These are phyloP conservation scores for Spodoptera exigua DNA, from an alignment of 2,888 invertebrate species.

Conservation along the genomic window DNA sequence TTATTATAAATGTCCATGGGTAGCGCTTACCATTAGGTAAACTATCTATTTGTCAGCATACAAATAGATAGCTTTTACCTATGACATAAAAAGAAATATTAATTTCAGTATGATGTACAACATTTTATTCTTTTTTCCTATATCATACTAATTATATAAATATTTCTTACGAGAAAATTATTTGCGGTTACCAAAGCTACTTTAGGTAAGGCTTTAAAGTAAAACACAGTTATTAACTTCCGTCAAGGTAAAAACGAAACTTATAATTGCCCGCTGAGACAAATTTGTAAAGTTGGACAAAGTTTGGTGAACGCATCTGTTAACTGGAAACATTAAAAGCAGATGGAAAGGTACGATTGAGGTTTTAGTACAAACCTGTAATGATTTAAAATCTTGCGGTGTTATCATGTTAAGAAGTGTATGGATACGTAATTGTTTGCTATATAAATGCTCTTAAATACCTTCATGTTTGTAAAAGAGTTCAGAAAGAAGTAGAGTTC, in stretches of 20 bases:
- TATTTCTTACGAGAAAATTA: background rate
- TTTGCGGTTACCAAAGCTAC: background rate
- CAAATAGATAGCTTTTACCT: no score
- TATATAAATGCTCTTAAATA: no score
- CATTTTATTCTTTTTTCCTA: no score
- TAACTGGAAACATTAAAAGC: constrained; percentile 67
- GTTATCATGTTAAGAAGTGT: no score
- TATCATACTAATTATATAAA: background rate
- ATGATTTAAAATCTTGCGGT: constrained; percentile 25
- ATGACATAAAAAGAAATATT: no score
- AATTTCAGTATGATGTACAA: no score
- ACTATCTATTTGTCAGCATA: no score
- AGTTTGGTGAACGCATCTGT: constrained; percentile 67
- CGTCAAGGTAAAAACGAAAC: constrained; percentile 60
- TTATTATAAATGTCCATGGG: no score
- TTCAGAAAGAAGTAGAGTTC: no score
- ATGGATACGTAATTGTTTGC: no score
- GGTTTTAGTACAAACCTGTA: constrained; percentile 39
- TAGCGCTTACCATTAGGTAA: no score
- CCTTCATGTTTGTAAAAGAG: no score
- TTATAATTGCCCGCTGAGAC: constrained; percentile 75
- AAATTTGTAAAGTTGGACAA: constrained; percentile 72
- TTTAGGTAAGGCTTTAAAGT: constrained; percentile 10
- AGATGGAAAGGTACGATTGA: constrained; percentile 55
- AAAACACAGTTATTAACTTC: constrained; percentile 51